These are phyloP conservation scores for Trematocara marginatum DNA, from an alignment of 2,113 vertebrate species.

Conservation along the genomic window DNA sequence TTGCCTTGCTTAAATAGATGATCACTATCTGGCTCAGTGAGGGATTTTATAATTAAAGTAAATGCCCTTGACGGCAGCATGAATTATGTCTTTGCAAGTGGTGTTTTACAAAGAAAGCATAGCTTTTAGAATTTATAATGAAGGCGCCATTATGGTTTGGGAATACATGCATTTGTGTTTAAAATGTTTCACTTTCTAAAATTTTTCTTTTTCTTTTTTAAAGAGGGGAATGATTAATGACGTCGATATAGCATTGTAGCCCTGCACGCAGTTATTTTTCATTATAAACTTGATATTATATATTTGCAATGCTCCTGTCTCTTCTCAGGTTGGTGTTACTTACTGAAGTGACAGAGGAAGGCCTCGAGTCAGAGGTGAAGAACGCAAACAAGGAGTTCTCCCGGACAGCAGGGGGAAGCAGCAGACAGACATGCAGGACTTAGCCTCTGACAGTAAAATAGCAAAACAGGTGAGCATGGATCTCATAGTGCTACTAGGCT, in stretches of 20 bases:
- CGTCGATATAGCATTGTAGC: not conserved
- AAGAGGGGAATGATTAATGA: not conserved
- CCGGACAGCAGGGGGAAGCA: slow-evolving; percentile 63
- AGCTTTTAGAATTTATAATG: not conserved
- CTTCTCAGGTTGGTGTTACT: slow-evolving; percentile 65
- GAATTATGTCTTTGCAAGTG: not conserved
- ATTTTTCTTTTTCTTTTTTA: not conserved
- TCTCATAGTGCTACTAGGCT: not conserved
- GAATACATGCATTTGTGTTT: not conserved
- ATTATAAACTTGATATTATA: not conserved
- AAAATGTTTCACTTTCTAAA: not conserved
- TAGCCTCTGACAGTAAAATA: slow-evolving; percentile 72
- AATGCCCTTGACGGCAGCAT: slow-evolving; percentile 36
- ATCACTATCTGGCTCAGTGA: slow-evolving; percentile 37
- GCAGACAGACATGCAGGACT: slow-evolving; percentile 69
- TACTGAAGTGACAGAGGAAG: slow-evolving; percentile 79
- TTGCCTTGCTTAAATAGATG: slow-evolving; percentile 27
- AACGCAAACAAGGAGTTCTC: slow-evolving; percentile 73
- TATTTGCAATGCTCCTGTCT: not conserved
- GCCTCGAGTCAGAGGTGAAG: slow-evolving; percentile 75
- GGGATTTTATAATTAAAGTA: slow-evolving; percentile 47
- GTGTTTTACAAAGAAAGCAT: not conserved
- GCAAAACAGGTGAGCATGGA: slow-evolving; percentile 73
- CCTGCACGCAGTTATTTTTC: not conserved
- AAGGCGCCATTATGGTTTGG: not conserved